Percentiles rank a stretch among this genome's conserved stretches.
Conservation (phyloP, 2,888 invertebrate genomes). For the Perizoma flavofasciatum region DNA sequence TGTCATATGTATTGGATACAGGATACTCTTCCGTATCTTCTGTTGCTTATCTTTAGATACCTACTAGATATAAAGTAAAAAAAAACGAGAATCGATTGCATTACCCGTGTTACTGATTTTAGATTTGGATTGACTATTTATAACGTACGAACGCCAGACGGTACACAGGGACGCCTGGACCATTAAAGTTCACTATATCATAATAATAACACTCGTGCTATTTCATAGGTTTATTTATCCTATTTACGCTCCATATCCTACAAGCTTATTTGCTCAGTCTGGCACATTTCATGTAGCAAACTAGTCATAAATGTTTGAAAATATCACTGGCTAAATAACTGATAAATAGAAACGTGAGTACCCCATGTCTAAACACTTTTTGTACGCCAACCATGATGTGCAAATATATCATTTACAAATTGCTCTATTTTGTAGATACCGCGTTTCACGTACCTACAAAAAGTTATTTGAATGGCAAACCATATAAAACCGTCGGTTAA, state of each 20-base stretch:
- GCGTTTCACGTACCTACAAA: too few relatives aligned
- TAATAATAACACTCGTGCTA: constrained; percentile 7
- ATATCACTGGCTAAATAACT: constrained; percentile 8
- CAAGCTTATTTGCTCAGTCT: constrained; percentile 14
- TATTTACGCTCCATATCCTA: constrained; percentile 15
- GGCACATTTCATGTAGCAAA: too few relatives aligned
- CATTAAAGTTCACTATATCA: constrained; percentile 18
- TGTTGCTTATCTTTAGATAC: background rate
- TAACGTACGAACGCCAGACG: background rate
- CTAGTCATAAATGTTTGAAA: constrained; percentile 7
- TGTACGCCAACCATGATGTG: too few relatives aligned
- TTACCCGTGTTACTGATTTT: too few relatives aligned
- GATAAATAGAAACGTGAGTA: background rate
- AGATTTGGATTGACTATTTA: background rate
- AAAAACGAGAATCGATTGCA: too few relatives aligned
- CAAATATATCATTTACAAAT: too few relatives aligned
- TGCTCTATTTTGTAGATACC: too few relatives aligned
- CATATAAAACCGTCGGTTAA: too few relatives aligned
- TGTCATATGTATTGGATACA: background rate
- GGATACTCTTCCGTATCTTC: background rate
- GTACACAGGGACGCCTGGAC: constrained; percentile 12
- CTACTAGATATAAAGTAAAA: too few relatives aligned
- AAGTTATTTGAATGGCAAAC: too few relatives aligned
- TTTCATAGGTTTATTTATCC: constrained; percentile 31
- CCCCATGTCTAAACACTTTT: background rate